Evolutionary conservation across 2,797 vertebrate genomes (phyloP).

Genomic region (Tauraco hartlaubi): DNA sequence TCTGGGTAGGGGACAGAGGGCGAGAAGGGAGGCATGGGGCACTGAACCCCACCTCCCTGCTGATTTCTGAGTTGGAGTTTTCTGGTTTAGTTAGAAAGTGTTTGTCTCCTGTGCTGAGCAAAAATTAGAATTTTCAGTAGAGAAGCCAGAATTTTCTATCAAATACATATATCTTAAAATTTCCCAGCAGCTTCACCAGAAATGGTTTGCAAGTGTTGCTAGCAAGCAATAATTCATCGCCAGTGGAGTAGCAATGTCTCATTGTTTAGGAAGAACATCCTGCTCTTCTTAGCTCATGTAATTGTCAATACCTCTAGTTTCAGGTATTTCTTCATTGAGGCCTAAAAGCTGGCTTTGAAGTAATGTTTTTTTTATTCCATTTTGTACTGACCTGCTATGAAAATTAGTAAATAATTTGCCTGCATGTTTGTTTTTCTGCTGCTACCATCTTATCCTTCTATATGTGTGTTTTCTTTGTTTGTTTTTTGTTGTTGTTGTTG

Average conservation of each 20-base stretch:
- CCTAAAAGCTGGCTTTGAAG: not conserved
- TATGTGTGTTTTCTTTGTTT: not conserved
- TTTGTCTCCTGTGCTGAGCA: not conserved
- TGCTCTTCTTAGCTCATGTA: not conserved
- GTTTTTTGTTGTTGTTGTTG: not conserved
- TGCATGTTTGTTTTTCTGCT: not conserved
- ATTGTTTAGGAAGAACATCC: not conserved
- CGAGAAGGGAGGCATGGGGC: not conserved
- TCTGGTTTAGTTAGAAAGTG: not conserved
- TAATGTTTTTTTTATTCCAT: not conserved
- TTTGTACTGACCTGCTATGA: not conserved
- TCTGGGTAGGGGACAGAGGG: rapidly evolving
- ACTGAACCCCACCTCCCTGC: not conserved
- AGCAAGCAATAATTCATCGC: not conserved
- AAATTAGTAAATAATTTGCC: not conserved
- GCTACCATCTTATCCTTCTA: not conserved
- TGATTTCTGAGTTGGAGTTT: not conserved
- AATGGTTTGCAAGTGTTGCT: not conserved
- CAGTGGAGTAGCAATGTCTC: not conserved
- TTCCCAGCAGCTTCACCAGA: not conserved
- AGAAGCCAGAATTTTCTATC: not conserved
- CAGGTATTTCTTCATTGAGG: not conserved
- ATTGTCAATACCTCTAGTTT: not conserved
- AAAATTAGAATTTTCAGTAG: not conserved
- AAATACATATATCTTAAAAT: not conserved